phyloP scores from a whole-genome alignment of 2,113 vertebrate species.

The Crotophaga sulcirostris region DNA sequence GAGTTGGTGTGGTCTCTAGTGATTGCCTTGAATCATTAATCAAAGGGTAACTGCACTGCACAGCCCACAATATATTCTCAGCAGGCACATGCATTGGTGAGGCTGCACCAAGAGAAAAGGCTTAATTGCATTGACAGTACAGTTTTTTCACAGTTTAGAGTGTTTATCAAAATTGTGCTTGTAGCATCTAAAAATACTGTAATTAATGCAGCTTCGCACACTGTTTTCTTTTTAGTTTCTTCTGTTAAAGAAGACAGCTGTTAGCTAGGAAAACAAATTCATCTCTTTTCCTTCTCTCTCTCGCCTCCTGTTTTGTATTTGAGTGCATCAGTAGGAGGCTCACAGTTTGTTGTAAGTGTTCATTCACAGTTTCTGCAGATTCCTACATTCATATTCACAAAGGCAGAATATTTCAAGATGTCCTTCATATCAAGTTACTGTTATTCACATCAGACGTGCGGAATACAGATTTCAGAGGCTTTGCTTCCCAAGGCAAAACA shows the following conservation, averaged over 20 bases:
- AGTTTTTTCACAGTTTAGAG: conserved; percentile 45
- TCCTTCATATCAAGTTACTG: conserved; percentile 2
- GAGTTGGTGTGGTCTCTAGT: conserved; percentile 20
- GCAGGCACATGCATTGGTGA: conserved; percentile 20
- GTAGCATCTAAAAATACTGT: conserved; percentile 68
- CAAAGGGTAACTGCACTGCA: conserved; percentile 26
- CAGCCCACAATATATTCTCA: conserved; percentile 19
- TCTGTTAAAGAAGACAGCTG: conserved; percentile 64
- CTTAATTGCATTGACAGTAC: conserved; percentile 36
- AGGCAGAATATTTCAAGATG: conserved; percentile 62
- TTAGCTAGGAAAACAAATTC: conserved; percentile 64
- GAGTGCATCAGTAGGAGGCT: conserved; percentile 47
- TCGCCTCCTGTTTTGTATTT: conserved; percentile 57
- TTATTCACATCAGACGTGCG: background rate
- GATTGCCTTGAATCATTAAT: conserved; percentile 50
- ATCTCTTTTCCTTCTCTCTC: conserved; percentile 45
- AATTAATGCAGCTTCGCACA: conserved; percentile 47
- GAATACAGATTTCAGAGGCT: background rate
- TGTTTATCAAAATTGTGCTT: conserved; percentile 65
- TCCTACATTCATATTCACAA: conserved; percentile 47
- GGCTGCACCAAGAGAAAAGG: conserved; percentile 42
- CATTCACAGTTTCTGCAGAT: conserved; percentile 63
- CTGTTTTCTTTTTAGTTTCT: conserved; percentile 51
- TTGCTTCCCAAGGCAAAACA: background rate
- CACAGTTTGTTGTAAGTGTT: conserved; percentile 66